These are phyloP conservation scores for Crax fasciolata DNA, from an alignment of 2,797 vertebrate genomes.

Conservation along the genomic window DNA sequence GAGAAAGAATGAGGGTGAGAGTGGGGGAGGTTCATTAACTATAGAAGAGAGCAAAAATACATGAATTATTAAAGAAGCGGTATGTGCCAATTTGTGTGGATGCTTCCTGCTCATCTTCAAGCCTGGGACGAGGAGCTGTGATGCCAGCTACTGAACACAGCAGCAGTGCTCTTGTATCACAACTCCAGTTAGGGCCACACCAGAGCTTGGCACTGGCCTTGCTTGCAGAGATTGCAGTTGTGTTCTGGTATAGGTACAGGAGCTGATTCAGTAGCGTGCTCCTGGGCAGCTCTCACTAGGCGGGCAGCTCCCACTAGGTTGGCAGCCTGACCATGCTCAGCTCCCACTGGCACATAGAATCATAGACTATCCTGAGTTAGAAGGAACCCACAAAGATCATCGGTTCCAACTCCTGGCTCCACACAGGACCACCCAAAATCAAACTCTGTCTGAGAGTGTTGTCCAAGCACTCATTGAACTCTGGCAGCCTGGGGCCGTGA, in stretches of 20 bases:
- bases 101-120: conserved; percentile 78
- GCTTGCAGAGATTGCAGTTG: conserved; percentile 65
- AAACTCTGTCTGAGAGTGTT: no score
- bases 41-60: conserved; percentile 80
- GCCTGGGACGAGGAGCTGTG: conserved; percentile 61
- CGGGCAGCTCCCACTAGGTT: not conserved
- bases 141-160: conserved; percentile 60
- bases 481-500: no score
- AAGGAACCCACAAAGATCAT: no score
- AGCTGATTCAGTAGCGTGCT: conserved; percentile 59
- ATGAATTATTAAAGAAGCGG: conserved; percentile 81
- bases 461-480: no score
- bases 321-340: not conserved
- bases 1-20: conserved; percentile 64
- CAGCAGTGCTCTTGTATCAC: conserved; percentile 45
- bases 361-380: not conserved
- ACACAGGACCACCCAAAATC: no score
- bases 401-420: no score
- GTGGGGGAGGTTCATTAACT: conserved; percentile 79
- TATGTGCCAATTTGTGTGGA: conserved; percentile 70
- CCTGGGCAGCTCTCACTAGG: fast-evolving
- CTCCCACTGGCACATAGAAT: not conserved
- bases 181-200: conserved; percentile 38
- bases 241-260: conserved; percentile 28
- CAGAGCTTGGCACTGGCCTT: conserved; percentile 66